phyloP scores from a whole-genome alignment of 2,888 invertebrate genomes.

The Eupeodes latifasciatus region DNA sequence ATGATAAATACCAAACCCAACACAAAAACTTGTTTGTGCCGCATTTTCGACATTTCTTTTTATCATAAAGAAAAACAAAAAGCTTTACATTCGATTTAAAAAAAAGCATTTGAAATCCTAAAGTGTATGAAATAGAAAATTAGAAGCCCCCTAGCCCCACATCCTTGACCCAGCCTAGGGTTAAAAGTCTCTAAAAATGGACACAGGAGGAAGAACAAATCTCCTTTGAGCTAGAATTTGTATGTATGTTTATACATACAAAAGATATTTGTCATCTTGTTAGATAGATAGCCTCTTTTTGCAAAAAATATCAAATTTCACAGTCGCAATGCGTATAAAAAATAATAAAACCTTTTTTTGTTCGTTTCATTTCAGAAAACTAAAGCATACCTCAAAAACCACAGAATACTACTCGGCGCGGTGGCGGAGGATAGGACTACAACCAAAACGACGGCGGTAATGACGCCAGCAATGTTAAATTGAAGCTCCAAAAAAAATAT shows the following conservation, averaged over 20 bases:
- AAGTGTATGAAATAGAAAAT: conserved; percentile 11
- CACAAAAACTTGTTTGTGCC: conserved; percentile 12
- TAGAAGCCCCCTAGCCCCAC: background rate
- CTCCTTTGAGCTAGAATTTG: background rate
- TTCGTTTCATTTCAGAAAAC: conserved; percentile 44
- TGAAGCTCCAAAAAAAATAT: conserved; percentile 47
- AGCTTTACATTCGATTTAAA: background rate
- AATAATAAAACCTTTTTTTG: conserved; percentile 25
- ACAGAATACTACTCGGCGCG: background rate
- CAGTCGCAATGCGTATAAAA: conserved; percentile 61
- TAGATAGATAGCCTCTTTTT: conserved; percentile 23
- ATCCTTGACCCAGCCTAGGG: conserved; percentile 54
- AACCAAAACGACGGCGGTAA: background rate
- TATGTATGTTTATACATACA: too few relatives aligned
- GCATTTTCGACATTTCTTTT: conserved; percentile 41
- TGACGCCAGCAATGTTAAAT: conserved; percentile 23
- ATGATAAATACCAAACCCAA: conserved; percentile 20
- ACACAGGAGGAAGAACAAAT: background rate
- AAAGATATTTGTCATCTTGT: conserved; percentile 6
- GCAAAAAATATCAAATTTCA: conserved; percentile 9
- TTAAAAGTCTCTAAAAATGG: conserved; percentile 24
- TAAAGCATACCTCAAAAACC: conserved; percentile 25
- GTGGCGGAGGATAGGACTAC: background rate
- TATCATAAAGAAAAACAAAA: conserved; percentile 4
- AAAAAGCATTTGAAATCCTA: background rate